Conservation (phyloP, 2,797 vertebrate genomes). For the Enoplosus armatus region DNA sequence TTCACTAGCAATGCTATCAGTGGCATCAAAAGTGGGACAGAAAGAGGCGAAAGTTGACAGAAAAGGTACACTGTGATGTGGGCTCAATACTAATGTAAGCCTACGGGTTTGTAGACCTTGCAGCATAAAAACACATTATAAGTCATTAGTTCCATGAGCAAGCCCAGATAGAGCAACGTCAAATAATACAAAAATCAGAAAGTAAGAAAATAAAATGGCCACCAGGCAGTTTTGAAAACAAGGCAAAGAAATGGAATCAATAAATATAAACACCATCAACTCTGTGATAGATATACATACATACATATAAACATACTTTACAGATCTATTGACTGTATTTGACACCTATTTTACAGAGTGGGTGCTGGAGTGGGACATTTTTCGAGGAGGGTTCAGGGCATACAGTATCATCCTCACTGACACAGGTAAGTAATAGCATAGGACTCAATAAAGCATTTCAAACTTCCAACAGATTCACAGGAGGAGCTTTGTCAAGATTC, state of each 20-base stretch:
- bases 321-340: conserved; percentile 81
- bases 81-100: conserved; percentile 66
- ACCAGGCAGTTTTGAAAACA: conserved; percentile 79
- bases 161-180: conserved; percentile 68
- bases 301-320: conserved; percentile 89
- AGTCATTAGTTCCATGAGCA: conserved; percentile 70
- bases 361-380: conserved; percentile 65
- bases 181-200: conserved; percentile 75
- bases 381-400: conserved; percentile 62
- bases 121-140: conserved; percentile 81
- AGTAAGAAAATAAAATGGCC: conserved; percentile 80
- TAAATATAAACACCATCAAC: conserved; percentile 87
- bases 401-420: conserved; percentile 71
- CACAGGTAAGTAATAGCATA: conserved; percentile 79
- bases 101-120: conserved; percentile 72
- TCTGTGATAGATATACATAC: conserved; percentile 88
- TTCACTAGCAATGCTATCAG: conserved; percentile 58
- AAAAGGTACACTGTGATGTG: conserved; percentile 59
- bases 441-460: conserved; percentile 82
- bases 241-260: conserved; percentile 80
- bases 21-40: conserved; percentile 63
- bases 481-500: conserved; percentile 82
- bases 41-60: conserved; percentile 62
- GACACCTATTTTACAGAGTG: conserved; percentile 81
- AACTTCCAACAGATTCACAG: conserved; percentile 81